Conservation (phyloP, 2,888 invertebrate species). For the Quadroppia sp. region DNA sequence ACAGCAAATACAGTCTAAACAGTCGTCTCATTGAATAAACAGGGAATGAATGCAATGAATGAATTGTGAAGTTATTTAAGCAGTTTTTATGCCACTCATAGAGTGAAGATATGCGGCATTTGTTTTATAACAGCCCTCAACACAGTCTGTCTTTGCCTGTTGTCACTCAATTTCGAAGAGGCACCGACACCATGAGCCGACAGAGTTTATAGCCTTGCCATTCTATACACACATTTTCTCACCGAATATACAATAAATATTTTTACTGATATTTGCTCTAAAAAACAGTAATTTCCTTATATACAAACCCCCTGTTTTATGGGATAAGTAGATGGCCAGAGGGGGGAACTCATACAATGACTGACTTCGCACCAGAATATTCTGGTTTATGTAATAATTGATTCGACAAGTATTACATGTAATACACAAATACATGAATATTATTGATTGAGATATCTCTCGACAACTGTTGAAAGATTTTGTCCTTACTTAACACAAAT, state of each 20-base stretch:
- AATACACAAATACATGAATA: no score
- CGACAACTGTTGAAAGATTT: no score
- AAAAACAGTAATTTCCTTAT: neutral
- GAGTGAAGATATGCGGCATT: slow-evolving; percentile 4
- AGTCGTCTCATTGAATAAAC: slow-evolving; percentile 4
- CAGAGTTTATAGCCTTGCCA: slow-evolving; percentile 16
- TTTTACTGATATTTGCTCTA: neutral
- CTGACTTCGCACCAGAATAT: neutral
- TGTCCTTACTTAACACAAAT: no score
- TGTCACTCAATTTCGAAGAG: slow-evolving; percentile 5
- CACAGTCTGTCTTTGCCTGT: neutral
- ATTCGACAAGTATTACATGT: no score
- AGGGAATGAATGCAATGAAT: neutral
- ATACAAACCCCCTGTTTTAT: neutral
- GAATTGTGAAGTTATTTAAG: neutral
- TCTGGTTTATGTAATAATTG: no score
- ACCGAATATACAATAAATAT: slow-evolving; percentile 19
- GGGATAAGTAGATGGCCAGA: neutral
- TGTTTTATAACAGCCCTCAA: neutral
- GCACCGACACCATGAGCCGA: neutral
- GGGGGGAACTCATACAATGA: neutral
- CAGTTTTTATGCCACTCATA: neutral
- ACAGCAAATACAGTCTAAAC: neutral
- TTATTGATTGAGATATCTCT: no score
- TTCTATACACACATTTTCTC: neutral